phyloP scores from a whole-genome alignment of 2,113 vertebrate genomes.

The Gadus chalcogrammus region DNA sequence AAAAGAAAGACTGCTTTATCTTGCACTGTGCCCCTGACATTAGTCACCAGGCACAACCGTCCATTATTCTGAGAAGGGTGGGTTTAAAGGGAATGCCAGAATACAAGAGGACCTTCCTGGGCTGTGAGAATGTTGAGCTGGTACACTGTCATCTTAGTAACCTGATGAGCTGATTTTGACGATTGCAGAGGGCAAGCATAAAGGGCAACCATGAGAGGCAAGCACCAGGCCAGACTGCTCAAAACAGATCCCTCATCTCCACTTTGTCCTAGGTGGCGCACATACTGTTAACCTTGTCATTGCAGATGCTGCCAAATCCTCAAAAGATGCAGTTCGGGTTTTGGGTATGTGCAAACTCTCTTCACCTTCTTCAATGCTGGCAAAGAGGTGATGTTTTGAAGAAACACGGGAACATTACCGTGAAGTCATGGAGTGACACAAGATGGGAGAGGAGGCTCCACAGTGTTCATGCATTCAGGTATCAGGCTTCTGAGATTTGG shows the following conservation, averaged over 20 bases:
- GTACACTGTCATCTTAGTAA: conserved; percentile 27
- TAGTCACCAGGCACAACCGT: conserved; percentile 26
- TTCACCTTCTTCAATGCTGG: conserved; percentile 25
- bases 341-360: conserved; percentile 20
- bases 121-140: conserved; percentile 20
- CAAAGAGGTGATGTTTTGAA: conserved; percentile 22
- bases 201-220: conserved; percentile 37
- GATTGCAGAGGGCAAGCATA: conserved; percentile 39
- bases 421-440: conserved; percentile 34
- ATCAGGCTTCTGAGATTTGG: conserved; percentile 1
- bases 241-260: conserved; percentile 12
- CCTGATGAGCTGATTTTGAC: conserved; percentile 34
- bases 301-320: conserved; percentile 31
- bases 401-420: conserved; percentile 23
- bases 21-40: conserved; percentile 32
- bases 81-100: conserved; percentile 8
- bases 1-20: conserved; percentile 24
- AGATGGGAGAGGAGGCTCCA: conserved; percentile 27
- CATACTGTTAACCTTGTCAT: conserved; percentile 29
- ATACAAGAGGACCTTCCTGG: conserved; percentile 23
- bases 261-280: conserved; percentile 23
- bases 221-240: conserved; percentile 17
- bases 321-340: conserved; percentile 26
- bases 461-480: conserved; percentile 23
- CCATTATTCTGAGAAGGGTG: conserved; percentile 18